phyloP scores from a whole-genome alignment of 2,888 invertebrate genomes.

The Cerceris rybyensis region DNA sequence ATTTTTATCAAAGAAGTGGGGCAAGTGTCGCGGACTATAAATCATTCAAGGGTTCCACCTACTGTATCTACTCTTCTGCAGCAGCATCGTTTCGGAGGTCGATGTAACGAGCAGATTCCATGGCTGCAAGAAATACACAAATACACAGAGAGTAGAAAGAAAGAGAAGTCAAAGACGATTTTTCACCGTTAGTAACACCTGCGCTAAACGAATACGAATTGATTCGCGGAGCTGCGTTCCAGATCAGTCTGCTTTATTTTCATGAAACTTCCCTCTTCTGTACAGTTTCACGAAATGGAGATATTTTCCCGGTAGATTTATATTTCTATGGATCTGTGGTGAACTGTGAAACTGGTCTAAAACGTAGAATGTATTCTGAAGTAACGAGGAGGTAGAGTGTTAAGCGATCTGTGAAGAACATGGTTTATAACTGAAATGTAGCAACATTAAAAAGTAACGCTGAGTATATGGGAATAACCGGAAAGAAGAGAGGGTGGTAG shows the following conservation, averaged over 20 bases:
- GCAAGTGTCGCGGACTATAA: slow-evolving; percentile 63
- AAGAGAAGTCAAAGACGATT: slow-evolving; percentile 67
- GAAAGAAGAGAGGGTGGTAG: too few species aligned
- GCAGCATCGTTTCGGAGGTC: slow-evolving; percentile 56
- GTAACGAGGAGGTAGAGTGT: too few species aligned
- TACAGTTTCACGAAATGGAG: neutral
- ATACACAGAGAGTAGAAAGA: neutral
- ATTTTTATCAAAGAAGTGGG: slow-evolving; percentile 59
- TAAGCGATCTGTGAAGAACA: too few species aligned
- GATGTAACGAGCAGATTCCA: slow-evolving; percentile 66
- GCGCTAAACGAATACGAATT: slow-evolving; percentile 75
- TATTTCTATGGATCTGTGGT: too few species aligned
- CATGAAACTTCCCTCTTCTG: slow-evolving; percentile 1
- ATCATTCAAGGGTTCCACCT: slow-evolving; percentile 65
- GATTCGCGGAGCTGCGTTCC: slow-evolving; percentile 63
- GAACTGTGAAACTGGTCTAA: too few species aligned
- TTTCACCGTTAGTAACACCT: slow-evolving; percentile 70
- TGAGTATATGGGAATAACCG: too few species aligned
- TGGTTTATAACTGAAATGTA: too few species aligned
- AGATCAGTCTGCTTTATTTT: slow-evolving; percentile 61
- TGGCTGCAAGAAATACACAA: slow-evolving; percentile 49
- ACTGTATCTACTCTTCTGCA: slow-evolving; percentile 58
- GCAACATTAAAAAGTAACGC: too few species aligned
- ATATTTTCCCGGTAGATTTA: neutral
- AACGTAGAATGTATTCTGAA: too few species aligned